Evolutionary conservation across 2,113 vertebrate genomes (phyloP).

Genomic region (Pseudopipra pipra): DNA sequence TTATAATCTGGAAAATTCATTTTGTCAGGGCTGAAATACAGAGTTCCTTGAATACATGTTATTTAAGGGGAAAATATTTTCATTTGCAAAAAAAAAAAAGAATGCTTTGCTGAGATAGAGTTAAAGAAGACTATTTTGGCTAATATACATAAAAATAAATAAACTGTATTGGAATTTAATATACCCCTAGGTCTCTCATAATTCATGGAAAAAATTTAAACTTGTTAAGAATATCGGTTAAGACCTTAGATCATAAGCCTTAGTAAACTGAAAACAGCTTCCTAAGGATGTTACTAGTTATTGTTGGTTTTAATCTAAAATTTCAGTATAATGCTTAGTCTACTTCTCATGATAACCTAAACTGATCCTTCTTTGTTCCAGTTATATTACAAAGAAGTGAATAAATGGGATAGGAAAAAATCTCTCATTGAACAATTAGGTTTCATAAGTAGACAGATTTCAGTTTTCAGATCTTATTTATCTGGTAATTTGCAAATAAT

Average conservation of each 20-base stretch:
- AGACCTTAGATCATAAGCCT: background rate
- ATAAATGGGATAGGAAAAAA: background rate
- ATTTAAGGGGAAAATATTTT: background rate
- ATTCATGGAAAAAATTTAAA: background rate
- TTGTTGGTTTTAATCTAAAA: background rate
- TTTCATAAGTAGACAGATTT: background rate
- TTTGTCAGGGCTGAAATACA: background rate
- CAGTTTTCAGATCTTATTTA: background rate
- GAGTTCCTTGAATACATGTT: rapidly evolving
- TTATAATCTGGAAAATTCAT: background rate
- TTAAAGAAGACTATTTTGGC: background rate
- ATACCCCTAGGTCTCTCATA: background rate
- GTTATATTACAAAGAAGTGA: background rate
- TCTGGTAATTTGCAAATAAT: background rate
- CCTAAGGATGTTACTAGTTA: background rate
- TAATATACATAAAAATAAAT: background rate
- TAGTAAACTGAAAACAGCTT: background rate
- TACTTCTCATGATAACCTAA: background rate
- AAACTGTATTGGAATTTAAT: background rate
- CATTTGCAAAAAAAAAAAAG: rapidly evolving
- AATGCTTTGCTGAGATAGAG: background rate
- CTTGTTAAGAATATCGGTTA: background rate
- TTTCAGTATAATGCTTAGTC: background rate
- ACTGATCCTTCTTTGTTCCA: background rate
- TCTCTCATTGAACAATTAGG: background rate